Percentiles rank a stretch among this genome's conserved stretches.
phyloP scores from a whole-genome alignment of 92 coral and sea anemone species.

The Hydrozoanthus gracilis region DNA sequence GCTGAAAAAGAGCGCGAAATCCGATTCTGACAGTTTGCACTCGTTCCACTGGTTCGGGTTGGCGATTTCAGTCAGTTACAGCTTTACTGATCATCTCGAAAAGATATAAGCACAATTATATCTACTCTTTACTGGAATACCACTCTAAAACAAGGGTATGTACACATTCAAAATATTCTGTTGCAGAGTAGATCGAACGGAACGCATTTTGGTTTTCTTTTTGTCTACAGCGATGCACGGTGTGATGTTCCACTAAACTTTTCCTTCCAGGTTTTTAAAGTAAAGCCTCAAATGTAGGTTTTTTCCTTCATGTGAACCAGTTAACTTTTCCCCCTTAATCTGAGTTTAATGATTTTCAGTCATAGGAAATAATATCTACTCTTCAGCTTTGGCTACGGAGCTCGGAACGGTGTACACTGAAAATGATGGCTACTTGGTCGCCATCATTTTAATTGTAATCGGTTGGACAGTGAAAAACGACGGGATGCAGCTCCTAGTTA shows the following conservation, averaged over 20 bases:
- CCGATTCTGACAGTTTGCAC: no score
- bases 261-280: neutral
- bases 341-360: neutral
- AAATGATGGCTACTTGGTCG: neutral
- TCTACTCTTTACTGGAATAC: no score
- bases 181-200: neutral
- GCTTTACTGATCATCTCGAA: no score
- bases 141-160: no score
- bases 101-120: no score
- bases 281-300: neutral
- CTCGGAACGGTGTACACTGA: neutral
- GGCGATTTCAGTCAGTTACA: no score
- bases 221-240: neutral
- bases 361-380: neutral
- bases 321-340: no score
- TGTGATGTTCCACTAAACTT: neutral
- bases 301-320: neutral
- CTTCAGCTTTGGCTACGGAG: constrained; percentile 13
- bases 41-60: no score
- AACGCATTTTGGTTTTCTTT: neutral
- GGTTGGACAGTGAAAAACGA: neutral
- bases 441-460: neutral
- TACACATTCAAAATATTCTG: no score
- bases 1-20: no score
- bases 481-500: constrained; percentile 1